Percentiles rank a stretch among this genome's conserved stretches.
These are phyloP conservation scores for Drosophila littoralis DNA, from an alignment of 1,140 invertebrate genomes.

Conservation along the genomic window DNA sequence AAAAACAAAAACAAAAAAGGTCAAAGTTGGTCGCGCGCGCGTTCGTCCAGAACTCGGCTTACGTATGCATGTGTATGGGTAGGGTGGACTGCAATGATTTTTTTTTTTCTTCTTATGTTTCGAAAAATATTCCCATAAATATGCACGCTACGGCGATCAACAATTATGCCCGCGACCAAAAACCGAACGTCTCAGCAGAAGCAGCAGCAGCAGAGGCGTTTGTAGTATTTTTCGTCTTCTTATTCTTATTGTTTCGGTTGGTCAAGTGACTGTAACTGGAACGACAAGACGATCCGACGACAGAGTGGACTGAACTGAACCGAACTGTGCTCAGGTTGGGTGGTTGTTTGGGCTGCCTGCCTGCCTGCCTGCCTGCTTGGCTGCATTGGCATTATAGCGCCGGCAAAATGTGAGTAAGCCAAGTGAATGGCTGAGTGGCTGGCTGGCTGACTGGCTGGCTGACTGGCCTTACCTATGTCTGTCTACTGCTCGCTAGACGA, in stretches of 20 bases:
- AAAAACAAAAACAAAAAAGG: constrained; percentile 56
- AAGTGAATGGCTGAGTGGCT: constrained; percentile 69
- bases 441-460: constrained; percentile 43
- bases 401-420: constrained; percentile 68
- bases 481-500: constrained; percentile 68
- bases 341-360: constrained; percentile 36
- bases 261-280: constrained; percentile 84
- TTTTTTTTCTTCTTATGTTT: constrained; percentile 32
- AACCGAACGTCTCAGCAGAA: constrained; percentile 52
- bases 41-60: constrained; percentile 72
- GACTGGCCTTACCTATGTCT: constrained; percentile 57
- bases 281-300: constrained; percentile 58
- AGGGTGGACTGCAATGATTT: constrained; percentile 63
- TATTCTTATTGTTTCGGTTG: constrained; percentile 83
- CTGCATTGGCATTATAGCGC: constrained; percentile 78
- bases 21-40: constrained; percentile 78
- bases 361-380: constrained; percentile 43
- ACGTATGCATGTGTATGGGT: constrained; percentile 7
- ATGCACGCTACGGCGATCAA: constrained; percentile 79
- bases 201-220: constrained; percentile 13
- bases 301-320: constrained; percentile 43
- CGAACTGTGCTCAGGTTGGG: constrained; percentile 33
- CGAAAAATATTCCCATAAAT: constrained; percentile 78
- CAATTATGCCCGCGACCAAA: constrained; percentile 73
- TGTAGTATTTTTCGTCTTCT: constrained; percentile 49